Base-by-base conservation (phyloP, 2,888 invertebrate species). In the Hydraecia micacea region DNA sequence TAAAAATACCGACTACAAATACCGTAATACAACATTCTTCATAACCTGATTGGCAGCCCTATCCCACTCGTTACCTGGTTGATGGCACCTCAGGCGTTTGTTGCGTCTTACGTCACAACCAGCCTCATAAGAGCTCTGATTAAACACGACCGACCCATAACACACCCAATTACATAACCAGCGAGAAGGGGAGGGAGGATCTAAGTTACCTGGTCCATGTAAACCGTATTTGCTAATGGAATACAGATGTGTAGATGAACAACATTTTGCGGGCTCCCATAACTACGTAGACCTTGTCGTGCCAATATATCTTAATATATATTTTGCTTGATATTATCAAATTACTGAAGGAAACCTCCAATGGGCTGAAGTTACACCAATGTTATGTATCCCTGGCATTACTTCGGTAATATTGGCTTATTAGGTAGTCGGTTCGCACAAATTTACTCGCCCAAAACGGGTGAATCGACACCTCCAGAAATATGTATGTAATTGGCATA, bases 201-300 rank as follows among this genome's bases (percentile, higher is more conserved):
- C 95, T 90, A 73, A 46, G 36, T 88, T 90, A 77, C 87, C 85
- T 94, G 94, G 95, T 81, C 86, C 88, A 90, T 91, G 88, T 90
- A 87, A 95, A 94, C 93, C 93, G 92, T 95, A 94, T 95, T 96
- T 95, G 94, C 95, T 96, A 96, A 96, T 96, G 95, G 95, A 95
- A 96, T 95, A 95, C 95, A 96, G 93, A 95, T 95, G 95, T 95
- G 93, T 91, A 93, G 92, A 93, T 91, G 94, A 95, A 92, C 94
- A 94, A 95, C 93, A 95, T 95, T 94, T 91, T 93, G 93, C 87
- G 94, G 95, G 92, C 89, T 89, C 83, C 90, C 92, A 87, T 93
- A 93, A 94, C 94, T 93, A 92, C 88, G 87, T 89, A 90, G 91
- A 90, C 89, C 89, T 88, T 91, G 91, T 91, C 86, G 75, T 67